Evolutionary conservation across 1,140 invertebrate species (phyloP).

Genomic region (Trichonephila inaurata): DNA sequence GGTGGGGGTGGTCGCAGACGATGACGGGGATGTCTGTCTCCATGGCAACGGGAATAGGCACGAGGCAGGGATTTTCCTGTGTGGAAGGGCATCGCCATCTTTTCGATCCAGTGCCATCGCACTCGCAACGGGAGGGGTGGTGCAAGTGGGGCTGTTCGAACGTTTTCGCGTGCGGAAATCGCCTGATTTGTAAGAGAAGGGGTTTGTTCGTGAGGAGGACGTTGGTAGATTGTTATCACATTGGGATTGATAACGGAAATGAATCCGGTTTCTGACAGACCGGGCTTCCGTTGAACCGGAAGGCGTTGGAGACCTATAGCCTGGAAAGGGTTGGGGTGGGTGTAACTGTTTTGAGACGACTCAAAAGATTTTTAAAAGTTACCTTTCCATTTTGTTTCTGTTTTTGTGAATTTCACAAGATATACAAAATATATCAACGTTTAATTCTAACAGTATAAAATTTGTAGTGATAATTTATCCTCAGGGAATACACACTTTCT

Average conservation of each 20-base stretch:
- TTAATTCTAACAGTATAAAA: too few relatives aligned
- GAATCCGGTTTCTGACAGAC: constrained; percentile 25
- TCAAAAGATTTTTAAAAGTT: too few relatives aligned
- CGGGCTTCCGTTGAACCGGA: neutral
- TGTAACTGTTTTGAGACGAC: too few relatives aligned
- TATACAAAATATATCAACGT: too few relatives aligned
- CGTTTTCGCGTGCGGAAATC: constrained; percentile 40
- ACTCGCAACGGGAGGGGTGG: neutral
- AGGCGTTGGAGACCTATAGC: neutral
- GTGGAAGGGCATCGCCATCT: constrained; percentile 43
- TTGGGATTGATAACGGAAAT: constrained; percentile 31
- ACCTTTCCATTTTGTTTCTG: too few relatives aligned
- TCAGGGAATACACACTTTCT: too few relatives aligned
- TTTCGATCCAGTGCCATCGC: constrained; percentile 45
- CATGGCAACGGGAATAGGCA: constrained; percentile 34
- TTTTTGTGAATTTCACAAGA: too few relatives aligned
- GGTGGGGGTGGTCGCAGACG: neutral
- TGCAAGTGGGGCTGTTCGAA: neutral
- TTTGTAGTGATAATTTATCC: too few relatives aligned
- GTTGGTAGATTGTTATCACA: constrained; percentile 26
- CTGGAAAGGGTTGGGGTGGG: too few relatives aligned
- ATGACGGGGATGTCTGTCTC: constrained; percentile 19
- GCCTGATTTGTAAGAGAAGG: constrained; percentile 26
- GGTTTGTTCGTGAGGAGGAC: neutral
- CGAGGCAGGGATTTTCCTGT: constrained; percentile 4